phyloP scores from a whole-genome alignment of 2,797 vertebrate genomes.

The Sebastes hubbsi region DNA sequence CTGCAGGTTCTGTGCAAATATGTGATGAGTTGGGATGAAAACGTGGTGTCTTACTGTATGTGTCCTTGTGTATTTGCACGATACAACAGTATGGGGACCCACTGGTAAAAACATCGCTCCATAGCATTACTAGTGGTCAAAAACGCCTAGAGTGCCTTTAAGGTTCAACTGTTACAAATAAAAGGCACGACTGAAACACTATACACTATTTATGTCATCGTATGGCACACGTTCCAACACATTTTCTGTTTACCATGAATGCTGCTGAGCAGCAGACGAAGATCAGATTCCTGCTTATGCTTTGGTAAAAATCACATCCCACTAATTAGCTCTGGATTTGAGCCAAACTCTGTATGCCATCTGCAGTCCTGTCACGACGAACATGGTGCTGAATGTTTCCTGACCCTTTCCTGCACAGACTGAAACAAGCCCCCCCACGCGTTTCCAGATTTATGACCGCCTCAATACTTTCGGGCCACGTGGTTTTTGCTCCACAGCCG shows the following conservation, averaged over 20 bases:
- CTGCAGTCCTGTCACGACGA: conserved; percentile 54
- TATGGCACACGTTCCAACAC: not conserved
- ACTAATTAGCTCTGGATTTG: conserved; percentile 51
- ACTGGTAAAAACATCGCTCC: not conserved
- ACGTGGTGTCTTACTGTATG: no score
- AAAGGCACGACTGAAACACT: not conserved
- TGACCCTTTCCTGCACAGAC: conserved; percentile 55
- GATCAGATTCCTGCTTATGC: conserved; percentile 24
- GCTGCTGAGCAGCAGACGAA: conserved; percentile 14
- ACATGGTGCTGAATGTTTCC: conserved; percentile 61
- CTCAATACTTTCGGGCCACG: conserved; percentile 30
- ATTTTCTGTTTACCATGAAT: conserved; percentile 15
- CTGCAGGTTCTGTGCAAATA: no score
- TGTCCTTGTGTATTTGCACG: no score
- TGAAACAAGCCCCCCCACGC: conserved; percentile 52
- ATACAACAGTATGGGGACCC: not conserved
- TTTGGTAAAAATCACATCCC: conserved; percentile 35
- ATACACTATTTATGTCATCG: not conserved
- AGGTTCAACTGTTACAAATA: not conserved
- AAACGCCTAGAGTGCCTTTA: rapidly evolving
- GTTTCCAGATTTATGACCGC: conserved; percentile 64
- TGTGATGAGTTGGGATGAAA: no score
- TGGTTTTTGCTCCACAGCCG: conserved; percentile 16
- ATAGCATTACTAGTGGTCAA: not conserved
- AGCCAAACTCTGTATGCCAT: conserved; percentile 50